Conservation (phyloP, 2,888 invertebrate genomes). For the Bellardia pandia region DNA sequence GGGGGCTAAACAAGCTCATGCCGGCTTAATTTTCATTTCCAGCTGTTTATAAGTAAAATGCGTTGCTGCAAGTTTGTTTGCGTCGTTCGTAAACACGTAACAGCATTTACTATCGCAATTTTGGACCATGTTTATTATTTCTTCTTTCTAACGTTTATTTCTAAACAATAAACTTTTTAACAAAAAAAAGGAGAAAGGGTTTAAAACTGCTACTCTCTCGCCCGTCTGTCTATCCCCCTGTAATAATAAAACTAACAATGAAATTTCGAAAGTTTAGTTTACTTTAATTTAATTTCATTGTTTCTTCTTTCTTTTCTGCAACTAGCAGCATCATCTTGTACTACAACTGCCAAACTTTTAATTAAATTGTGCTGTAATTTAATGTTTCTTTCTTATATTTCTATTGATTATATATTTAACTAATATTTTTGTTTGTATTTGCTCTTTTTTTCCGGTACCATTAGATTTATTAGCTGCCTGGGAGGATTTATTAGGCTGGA, state of each 20-base stretch:
- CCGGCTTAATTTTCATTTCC: slow-evolving; percentile 30
- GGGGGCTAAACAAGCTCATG: not conserved
- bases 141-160: slow-evolving; percentile 32
- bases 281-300: slow-evolving; percentile 53
- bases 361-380: slow-evolving; percentile 65
- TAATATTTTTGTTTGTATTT: slow-evolving; percentile 58
- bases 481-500: slow-evolving; percentile 84
- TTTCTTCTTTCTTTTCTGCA: slow-evolving; percentile 8
- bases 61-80: slow-evolving; percentile 45
- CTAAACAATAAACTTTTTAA: slow-evolving; percentile 38
- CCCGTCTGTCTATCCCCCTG: too few relatives aligned
- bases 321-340: slow-evolving; percentile 33
- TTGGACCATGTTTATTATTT: slow-evolving; percentile 36
- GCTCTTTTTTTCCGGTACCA: slow-evolving; percentile 56
- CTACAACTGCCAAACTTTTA: slow-evolving; percentile 51
- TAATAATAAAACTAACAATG: slow-evolving; percentile 41
- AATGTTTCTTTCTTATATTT: slow-evolving; percentile 42
- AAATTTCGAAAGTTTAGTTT: slow-evolving; percentile 59
- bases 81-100: slow-evolving; percentile 33
- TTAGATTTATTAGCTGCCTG: slow-evolving; percentile 84
- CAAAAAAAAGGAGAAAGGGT: slow-evolving; percentile 54
- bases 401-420: slow-evolving; percentile 26
- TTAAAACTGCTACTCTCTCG: not conserved
- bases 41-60: slow-evolving; percentile 49
- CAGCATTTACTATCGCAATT: slow-evolving; percentile 21